Conservation (phyloP, 2,113 vertebrate species). For the Coregonus clupeaformis region DNA sequence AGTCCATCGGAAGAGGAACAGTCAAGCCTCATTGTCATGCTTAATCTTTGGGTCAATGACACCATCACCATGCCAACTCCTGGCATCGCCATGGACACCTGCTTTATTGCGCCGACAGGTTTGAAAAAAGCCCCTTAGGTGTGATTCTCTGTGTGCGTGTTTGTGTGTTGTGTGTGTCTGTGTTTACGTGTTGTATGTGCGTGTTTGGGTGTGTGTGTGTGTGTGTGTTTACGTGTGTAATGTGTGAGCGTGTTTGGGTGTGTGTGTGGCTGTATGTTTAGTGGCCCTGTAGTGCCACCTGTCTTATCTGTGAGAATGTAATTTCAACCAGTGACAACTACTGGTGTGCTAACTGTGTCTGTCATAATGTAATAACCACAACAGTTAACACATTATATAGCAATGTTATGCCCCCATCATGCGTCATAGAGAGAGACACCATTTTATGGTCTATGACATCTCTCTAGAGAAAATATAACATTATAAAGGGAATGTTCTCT, state of each 20-base stretch:
- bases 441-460: too few relatives aligned
- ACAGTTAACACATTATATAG: background rate
- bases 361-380: background rate
- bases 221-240: too few relatives aligned
- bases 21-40: slow-evolving; percentile 65
- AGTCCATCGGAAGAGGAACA: background rate
- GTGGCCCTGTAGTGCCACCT: slow-evolving; percentile 42
- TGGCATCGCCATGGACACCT: slow-evolving; percentile 63
- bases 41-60: slow-evolving; percentile 70
- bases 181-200: too few relatives aligned
- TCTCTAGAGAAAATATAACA: too few relatives aligned
- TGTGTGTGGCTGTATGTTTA: slow-evolving; percentile 20
- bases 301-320: slow-evolving; percentile 22
- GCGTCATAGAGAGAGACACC: too few relatives aligned
- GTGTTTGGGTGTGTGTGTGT: too few relatives aligned
- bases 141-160: background rate
- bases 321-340: background rate
- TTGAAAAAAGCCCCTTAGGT: slow-evolving; percentile 46
- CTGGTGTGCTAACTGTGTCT: slow-evolving; percentile 40
- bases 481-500: too few relatives aligned
- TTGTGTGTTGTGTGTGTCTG: too few relatives aligned
- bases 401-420: too few relatives aligned
- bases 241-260: too few relatives aligned
- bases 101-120: slow-evolving; percentile 56
- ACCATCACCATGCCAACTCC: slow-evolving; percentile 71